A percentile compares a stretch with the other conserved stretches of the same genome.
phyloP scores from a whole-genome alignment of 30 jellyfish, hydroid and myxozoan species.

The Sanderia malayensis region DNA sequence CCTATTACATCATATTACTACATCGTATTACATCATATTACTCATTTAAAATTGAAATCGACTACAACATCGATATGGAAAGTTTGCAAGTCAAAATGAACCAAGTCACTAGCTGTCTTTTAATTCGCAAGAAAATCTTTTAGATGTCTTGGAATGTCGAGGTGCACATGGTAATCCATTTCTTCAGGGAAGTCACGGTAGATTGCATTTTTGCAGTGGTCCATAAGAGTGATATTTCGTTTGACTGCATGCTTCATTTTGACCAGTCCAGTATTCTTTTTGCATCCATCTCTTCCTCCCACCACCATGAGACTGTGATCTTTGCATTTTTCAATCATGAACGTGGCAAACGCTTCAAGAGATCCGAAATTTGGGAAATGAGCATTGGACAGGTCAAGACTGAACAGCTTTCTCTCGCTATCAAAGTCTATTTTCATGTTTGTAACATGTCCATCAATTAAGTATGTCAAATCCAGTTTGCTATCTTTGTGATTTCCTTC shows the following conservation, averaged over 20 bases:
- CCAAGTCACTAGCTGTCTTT: too few relatives aligned
- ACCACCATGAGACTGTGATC: conserved; percentile 27
- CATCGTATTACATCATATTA: too few relatives aligned
- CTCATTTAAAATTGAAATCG: too few relatives aligned
- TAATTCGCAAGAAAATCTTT: conserved; percentile 13
- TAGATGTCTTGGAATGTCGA: conserved; percentile 33
- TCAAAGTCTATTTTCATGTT: conserved; percentile 31
- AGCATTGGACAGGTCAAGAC: conserved; percentile 37
- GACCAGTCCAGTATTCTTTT: conserved; percentile 9
- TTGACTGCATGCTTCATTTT: conserved; percentile 26
- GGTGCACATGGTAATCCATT: not conserved
- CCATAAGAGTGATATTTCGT: conserved; percentile 40
- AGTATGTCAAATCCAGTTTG: conserved; percentile 16
- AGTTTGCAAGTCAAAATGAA: too few relatives aligned
- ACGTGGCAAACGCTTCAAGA: conserved; percentile 10
- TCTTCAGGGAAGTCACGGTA: conserved; percentile 1
- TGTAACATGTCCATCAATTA: conserved; percentile 21
- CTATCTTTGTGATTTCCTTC: not conserved
- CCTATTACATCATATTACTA: too few relatives aligned
- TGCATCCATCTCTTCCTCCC: conserved; percentile 27
- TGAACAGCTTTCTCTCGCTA: conserved; percentile 7
- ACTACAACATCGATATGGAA: too few relatives aligned
- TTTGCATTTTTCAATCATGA: conserved; percentile 28
- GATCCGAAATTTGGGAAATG: conserved; percentile 24
- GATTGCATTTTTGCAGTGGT: conserved; percentile 36